Base-by-base conservation (phyloP, 1,140 invertebrate genomes). In the Apocrypta bakeri region DNA sequence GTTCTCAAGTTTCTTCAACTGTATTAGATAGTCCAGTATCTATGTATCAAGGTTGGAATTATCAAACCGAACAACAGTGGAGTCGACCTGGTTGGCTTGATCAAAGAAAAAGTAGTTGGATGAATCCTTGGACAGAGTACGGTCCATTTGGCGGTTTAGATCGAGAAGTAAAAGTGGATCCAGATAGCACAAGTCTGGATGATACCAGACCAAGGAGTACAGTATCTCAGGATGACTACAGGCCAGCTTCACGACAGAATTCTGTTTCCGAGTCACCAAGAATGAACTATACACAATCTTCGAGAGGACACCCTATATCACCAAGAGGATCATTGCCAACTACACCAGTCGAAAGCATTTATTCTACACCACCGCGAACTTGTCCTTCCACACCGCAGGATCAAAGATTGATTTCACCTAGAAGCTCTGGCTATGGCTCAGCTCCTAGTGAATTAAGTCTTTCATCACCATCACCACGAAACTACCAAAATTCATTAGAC, bases 1-100 rank as follows among this genome's bases (percentile, higher is more conserved):
- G 95, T 86, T 96, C 96, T 87, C 95, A 96, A 91, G 96, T 96
- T 73, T 96, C 96, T 61, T 96, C 95, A 74, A 97, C 96, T 0
- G 96, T 96, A 4, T 88, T 96, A 81, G 95, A 96, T 88, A 96
- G 95, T 83, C 95, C 95, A 48, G 92, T 93, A 1, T 92, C 92
- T 6, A 93, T 93, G 90, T 93, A 93, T 82, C 92, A 93, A 83
- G 86, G 87, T 31, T 93, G 93, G 93, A 89, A 90, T 33, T 91
- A 91, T 80, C 89, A 92, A 69, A 88, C 86, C 40, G 89, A 90
- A 27, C 90, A 90, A 40, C 89, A 91, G 7, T 91, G 91, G 90
- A 88, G 84, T 27, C 85, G 89, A 27, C 86, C 88, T 11, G 88
- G 88, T 21, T 92, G 90, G 90, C 78, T 92, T 0, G 89, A 91